phyloP scores from a whole-genome alignment of 2,113 vertebrate species.

The Lasiurus borealis region DNA sequence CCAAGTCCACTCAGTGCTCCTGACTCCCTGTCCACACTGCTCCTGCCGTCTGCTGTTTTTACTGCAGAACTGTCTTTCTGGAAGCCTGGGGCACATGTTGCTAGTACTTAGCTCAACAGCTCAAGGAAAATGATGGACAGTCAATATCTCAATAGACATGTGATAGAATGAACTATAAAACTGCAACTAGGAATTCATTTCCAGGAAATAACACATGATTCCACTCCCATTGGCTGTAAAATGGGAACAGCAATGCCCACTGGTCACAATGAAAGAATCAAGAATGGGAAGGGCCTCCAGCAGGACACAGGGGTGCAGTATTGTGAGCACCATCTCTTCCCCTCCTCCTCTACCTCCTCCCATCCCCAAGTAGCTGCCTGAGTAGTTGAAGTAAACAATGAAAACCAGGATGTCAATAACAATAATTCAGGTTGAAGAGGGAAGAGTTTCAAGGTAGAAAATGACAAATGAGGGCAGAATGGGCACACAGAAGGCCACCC shows the following conservation, averaged over 20 bases:
- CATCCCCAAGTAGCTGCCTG: accelerated
- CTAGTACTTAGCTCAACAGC: neutral
- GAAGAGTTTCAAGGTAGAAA: neutral
- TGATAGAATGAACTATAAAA: neutral
- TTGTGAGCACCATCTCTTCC: neutral
- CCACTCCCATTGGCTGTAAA: neutral
- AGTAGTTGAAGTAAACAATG: neutral
- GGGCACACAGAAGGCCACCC: neutral
- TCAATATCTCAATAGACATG: neutral
- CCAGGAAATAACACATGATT: neutral
- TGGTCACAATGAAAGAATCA: neutral
- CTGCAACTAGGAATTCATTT: neutral
- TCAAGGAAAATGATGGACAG: neutral
- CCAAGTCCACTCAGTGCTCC: too few relatives aligned
- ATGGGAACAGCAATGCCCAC: neutral
- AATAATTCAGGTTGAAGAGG: neutral
- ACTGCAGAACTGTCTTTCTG: neutral
- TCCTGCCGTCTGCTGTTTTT: neutral
- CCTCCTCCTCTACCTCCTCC: too few relatives aligned
- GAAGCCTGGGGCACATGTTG: neutral
- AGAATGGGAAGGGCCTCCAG: too few relatives aligned
- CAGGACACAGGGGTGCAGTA: neutral
- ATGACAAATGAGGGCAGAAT: accelerated
- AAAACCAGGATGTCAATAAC: neutral
- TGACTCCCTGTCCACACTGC: neutral